Base-by-base conservation (phyloP, 2,797 vertebrate species). In the Danio choprae region DNA sequence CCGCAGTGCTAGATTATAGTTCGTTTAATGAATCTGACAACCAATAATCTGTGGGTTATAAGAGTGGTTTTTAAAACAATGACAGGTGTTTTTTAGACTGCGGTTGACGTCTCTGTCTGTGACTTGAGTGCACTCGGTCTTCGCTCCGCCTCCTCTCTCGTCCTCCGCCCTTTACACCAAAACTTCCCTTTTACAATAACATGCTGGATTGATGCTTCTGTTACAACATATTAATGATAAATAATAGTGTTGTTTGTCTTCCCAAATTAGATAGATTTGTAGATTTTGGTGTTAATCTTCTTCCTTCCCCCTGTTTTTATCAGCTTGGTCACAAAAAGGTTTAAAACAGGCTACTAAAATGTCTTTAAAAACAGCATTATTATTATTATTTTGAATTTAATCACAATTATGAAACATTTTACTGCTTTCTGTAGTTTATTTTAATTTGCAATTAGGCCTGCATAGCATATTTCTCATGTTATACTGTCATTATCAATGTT, bases 111-210 rank as follows among this genome's bases (percentile, higher is more conserved):
- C 48, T n/a, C 20, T 55, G 1, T 12, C 11, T 36, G 40, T n/a
- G 69, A 56, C 38, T 38, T 36, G 12, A 53, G 22, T 64, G 60
- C 7, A 10, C 11, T 36, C 58, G 7, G 11, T 46, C 16, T 7
- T 56, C 40, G 8, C 78, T 58, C 78, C 78, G 20, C 78, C 78
- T 62, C 40, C 15, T 53, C 4, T 6, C 7, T 7, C 7, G n/a
- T 53, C 22, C 60, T 18, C 60, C 63, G 41, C 63, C 63, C 75
- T 69, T 5, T 13, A 7, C 60, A 53, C n/a, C 10, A 55, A 43
- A 6, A 22, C 43, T 58, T 40, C 48, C 40, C 48, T 7, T 16
- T 29, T 29, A 29, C 12, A 20, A 56, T 12, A 41, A 58, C 40
- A 20, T 46, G 46, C 11, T 44, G 9, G 13, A 48, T 46, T 4